Evolutionary conservation across 2,888 invertebrate genomes (phyloP).

Genomic region (Girardia tigrina): DNA sequence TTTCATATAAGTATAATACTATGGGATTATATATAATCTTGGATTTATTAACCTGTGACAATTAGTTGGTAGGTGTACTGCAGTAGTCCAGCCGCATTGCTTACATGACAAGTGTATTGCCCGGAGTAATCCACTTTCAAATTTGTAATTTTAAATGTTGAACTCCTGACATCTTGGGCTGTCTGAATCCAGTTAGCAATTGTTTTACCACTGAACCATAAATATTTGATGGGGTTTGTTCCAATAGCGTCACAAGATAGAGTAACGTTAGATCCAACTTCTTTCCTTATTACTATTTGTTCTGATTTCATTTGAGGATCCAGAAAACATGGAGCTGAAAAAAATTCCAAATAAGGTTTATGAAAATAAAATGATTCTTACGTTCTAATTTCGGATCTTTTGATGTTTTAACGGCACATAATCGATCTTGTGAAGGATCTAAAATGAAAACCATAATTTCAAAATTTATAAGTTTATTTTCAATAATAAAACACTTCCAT

Average conservation of each 20-base stretch:
- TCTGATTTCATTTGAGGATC: conserved; percentile 11
- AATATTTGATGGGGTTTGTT: not conserved
- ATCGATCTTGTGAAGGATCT: not conserved
- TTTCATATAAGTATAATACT: no score
- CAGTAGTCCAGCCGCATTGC: conserved; percentile 48
- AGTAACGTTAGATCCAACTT: conserved; percentile 25
- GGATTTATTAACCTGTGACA: conserved; percentile 46
- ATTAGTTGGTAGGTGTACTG: conserved; percentile 49
- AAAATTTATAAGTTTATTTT: no score
- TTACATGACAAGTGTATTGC: conserved; percentile 50
- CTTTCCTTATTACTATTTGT: not conserved
- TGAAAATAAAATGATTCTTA: not conserved
- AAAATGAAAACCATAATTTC: no score
- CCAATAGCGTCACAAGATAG: conserved; percentile 27
- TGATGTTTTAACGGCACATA: not conserved
- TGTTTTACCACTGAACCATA: conserved; percentile 30
- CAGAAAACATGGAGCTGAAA: conserved; percentile 32
- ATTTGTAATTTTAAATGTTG: conserved; percentile 41
- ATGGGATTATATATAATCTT: no score
- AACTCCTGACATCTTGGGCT: conserved; percentile 18
- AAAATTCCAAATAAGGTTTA: not conserved
- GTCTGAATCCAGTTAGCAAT: conserved; percentile 20
- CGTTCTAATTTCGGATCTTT: not conserved
- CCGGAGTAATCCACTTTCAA: conserved; percentile 46
- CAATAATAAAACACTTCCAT: no score